Evolutionary conservation across 2,888 invertebrate species (phyloP).

Genomic region (Exephanes ischioxanthus): DNA sequence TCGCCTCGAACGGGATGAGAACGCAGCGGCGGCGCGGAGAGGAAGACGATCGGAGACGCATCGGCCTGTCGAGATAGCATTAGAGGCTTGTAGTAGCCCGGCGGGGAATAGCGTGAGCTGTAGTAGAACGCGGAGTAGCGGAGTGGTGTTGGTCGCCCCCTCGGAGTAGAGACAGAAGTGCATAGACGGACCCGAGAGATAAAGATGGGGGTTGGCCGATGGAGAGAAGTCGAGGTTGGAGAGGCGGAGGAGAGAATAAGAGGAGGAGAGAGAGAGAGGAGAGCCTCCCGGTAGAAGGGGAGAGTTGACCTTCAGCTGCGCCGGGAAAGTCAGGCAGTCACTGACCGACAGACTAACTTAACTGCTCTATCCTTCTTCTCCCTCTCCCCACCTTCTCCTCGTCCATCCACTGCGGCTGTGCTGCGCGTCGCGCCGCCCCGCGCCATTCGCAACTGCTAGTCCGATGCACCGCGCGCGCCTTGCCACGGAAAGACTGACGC

Average conservation of each 20-base stretch:
- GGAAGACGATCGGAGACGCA: conserved; percentile 18
- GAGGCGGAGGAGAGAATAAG: conserved; percentile 44
- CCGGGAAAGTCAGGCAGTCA: conserved; percentile 85
- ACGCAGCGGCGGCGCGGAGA: conserved; percentile 8
- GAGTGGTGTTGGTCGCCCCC: conserved; percentile 18
- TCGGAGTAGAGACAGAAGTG: conserved; percentile 23
- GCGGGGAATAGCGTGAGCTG: conserved; percentile 19
- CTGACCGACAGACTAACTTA: conserved; percentile 85
- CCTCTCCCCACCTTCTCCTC: conserved; percentile 75
- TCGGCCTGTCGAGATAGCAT: conserved; percentile 7
- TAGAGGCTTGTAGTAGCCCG: not conserved
- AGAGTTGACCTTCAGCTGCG: conserved; percentile 84
- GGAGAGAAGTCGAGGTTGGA: conserved; percentile 47
- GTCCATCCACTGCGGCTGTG: conserved; percentile 72
- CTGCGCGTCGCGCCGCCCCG: conserved; percentile 62
- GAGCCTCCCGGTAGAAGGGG: conserved; percentile 75
- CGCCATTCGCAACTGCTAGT: conserved; percentile 79
- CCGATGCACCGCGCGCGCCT: conserved; percentile 79
- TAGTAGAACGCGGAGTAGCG: conserved; percentile 10
- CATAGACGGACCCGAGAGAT: conserved; percentile 43
- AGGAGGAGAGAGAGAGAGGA: conserved; percentile 27
- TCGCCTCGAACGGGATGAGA: conserved; percentile 39
- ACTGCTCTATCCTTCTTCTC: conserved; percentile 82
- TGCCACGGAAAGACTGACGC: conserved; percentile 53
- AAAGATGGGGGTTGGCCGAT: conserved; percentile 36